phyloP scores from a whole-genome alignment of 2,888 invertebrate genomes.

The Drosophila gaucha region DNA sequence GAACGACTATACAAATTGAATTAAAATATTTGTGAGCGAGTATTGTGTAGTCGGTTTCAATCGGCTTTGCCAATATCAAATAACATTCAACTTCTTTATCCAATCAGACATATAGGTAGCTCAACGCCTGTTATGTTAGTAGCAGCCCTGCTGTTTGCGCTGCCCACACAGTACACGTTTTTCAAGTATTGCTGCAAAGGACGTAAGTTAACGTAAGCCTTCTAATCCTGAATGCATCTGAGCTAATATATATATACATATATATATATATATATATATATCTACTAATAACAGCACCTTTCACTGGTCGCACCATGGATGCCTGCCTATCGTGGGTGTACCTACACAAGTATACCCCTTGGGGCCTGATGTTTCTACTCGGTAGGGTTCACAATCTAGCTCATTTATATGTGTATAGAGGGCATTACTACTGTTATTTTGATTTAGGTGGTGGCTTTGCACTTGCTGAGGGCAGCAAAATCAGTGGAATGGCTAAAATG shows the following conservation, averaged over 20 bases:
- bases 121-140: slow-evolving; percentile 90
- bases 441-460: slow-evolving; percentile 93
- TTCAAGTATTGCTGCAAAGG: slow-evolving; percentile 87
- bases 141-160: slow-evolving; percentile 90
- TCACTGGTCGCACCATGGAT: slow-evolving; percentile 84
- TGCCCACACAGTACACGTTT: slow-evolving; percentile 91
- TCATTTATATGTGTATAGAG: background rate
- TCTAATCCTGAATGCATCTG: too few species aligned
- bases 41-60: too few species aligned
- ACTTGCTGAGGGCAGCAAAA: slow-evolving; percentile 92
- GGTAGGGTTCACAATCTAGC: slow-evolving; percentile 83
- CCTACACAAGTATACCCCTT: slow-evolving; percentile 92
- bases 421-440: background rate
- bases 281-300: slow-evolving; percentile 43
- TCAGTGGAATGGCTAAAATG: slow-evolving; percentile 90
- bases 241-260: background rate
- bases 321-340: slow-evolving; percentile 92
- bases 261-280: background rate
- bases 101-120: slow-evolving; percentile 57
- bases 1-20: too few species aligned
- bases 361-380: slow-evolving; percentile 93
- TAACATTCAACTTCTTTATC: background rate
- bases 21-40: too few species aligned
- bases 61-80: background rate
- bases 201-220: slow-evolving; percentile 33